Conservation (phyloP, 1,140 invertebrate species). For the Brachionus calyciflorus region DNA sequence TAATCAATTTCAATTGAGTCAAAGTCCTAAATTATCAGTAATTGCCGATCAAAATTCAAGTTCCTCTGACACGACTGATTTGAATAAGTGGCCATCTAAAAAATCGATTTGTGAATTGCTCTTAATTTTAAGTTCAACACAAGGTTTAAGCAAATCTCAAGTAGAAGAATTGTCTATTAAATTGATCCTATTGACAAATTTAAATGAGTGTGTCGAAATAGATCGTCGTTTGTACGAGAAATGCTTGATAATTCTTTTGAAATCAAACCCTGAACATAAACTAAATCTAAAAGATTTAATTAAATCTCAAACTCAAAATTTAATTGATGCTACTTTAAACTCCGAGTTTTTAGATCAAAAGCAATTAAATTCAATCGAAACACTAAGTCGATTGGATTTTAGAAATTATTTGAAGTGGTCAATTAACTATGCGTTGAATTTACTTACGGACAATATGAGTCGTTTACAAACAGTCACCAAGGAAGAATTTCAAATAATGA, state of each 20-base stretch:
- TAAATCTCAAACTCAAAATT: background rate
- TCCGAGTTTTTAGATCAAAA: background rate
- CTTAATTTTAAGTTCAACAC: background rate
- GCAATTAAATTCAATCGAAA: background rate
- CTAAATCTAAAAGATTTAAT: background rate
- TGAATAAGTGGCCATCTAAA: background rate
- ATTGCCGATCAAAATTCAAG: background rate
- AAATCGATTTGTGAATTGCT: conserved; percentile 28
- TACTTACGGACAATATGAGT: background rate
- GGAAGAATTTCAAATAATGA: conserved; percentile 32
- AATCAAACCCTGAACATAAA: background rate
- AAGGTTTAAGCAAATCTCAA: background rate
- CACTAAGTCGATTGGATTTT: background rate
- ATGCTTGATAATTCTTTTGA: background rate
- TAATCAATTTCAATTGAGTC: background rate
- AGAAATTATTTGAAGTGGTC: background rate
- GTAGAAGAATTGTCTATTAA: background rate
- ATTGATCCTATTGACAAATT: background rate
- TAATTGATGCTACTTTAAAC: background rate
- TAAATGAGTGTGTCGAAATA: background rate
- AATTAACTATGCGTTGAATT: background rate
- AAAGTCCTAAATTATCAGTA: no score
- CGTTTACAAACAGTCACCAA: background rate
- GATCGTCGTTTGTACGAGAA: conserved; percentile 22
- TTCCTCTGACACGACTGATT: background rate